Base-by-base conservation (phyloP, 2,888 invertebrate species). In the Volucella bombylans region DNA sequence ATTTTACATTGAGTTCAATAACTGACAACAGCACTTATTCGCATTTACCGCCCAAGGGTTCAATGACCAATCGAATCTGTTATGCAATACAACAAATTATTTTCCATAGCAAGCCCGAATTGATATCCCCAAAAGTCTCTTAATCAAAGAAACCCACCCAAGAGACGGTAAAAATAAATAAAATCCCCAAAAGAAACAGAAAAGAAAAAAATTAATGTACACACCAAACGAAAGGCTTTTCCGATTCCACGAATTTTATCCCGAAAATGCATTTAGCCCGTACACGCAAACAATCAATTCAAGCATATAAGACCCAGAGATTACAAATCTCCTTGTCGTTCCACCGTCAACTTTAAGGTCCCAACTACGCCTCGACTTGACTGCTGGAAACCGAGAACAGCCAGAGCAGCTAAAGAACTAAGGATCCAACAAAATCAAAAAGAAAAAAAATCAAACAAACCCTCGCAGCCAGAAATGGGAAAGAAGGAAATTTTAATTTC, bases 201-300 rank as follows among this genome's bases (percentile, higher is more conserved):
- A 68, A 68, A 15, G 47, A 47, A 57, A 59, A 61, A 18, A 61
- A 14, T 38, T 10, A 49, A 38, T 39, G 12, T 3, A 8, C 57
- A 14, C 23, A 11, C 23, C 8, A 55, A 45, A 49, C 10, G 8
- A 11, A 62, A 49, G 38, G 10, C 57, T 12, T 52, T 50, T n/a
- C 74, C 72, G 57, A 59, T 85, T 85, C 85, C 81, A 57, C 68
- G 85, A 85, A 85, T 74, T 76, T 76, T 23, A 65, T 79, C 74
- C 73, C 74, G 49, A 83, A 83, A 79, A 83, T 83, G 83, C 83
- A 79, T 83, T 83, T 83, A 83, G 69, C 31, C 6, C 31, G 6
- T 74, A 74, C 59, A 74, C 65, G 74, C 64, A 59, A 74, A 83
- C 71, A 83, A 83, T 81, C 85, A 85, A 85, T 81, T 85, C 85